Base-by-base conservation (phyloP, 2,888 invertebrate genomes). In the Drosophila glabriapex region DNA sequence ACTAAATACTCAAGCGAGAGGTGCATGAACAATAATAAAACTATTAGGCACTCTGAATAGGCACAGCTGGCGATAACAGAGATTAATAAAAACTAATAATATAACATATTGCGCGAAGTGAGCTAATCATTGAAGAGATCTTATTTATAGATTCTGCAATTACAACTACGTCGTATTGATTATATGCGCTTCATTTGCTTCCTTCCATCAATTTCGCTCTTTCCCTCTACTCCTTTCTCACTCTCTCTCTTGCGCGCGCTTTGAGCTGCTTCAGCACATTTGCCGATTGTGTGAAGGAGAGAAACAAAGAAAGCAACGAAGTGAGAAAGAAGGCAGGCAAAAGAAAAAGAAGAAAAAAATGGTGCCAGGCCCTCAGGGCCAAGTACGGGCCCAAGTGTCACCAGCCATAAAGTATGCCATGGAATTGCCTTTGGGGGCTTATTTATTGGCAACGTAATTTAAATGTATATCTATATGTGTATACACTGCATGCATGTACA, bases 391-490 rank as follows among this genome's bases (percentile, higher is more conserved):
- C 76, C 76, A 76, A 80, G 39, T 83, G 84, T 67, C 84, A 50
- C 35, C 65, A 67, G 66, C 70, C 78, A 78, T 81, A 85, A 82
- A 82, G 74, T 81, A 67, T 73, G 82, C 58, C 74, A 84, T 56
- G 54, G 54, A 78, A 81, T 71, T 84, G 82, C 67, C 78, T 62
- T 58, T 56, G 39, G 63, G 56, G 50, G 50, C 76, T 65, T 81
- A 73, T 81, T 81, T 81, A 81, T 84, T 68, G 85, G 68, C 73
- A 22, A 70, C 68, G 72, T 68, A 67, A 80, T 79, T 80, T 76
- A 58, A 68, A 76, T 67, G 62, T 58, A 68, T 9, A 25, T 37
- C 29, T 33, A 19, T 41, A 28, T 62, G 53, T 55, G 49, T 39
- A 37, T 12, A 16, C 0, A 37, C 16, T 37, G 16, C 16, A 6